Percentiles rank a stretch among this genome's conserved stretches.
phyloP scores from a whole-genome alignment of 2,797 vertebrate species.

The Silurus aristotelis region DNA sequence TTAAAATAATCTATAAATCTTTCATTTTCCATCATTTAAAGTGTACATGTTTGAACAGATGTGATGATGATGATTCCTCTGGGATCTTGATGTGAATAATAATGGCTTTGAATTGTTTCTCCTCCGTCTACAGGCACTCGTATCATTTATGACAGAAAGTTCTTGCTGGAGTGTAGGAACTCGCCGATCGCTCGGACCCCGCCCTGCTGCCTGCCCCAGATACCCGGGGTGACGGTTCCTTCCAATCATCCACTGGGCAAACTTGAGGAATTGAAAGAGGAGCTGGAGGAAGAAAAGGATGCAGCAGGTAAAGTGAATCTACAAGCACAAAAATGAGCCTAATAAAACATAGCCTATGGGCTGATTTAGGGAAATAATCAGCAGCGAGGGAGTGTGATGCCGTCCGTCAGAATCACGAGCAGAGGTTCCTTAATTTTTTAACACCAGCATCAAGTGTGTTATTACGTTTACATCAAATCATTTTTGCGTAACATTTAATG shows the following conservation, averaged over 20 bases:
- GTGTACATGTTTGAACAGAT: too few species aligned
- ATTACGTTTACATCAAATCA: not conserved
- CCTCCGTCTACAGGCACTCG: slow-evolving; percentile 78
- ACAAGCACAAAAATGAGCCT: not conserved
- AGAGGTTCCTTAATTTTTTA: not conserved
- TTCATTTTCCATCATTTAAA: too few species aligned
- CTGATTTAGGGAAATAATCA: not conserved
- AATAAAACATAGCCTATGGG: not conserved
- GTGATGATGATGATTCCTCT: not conserved
- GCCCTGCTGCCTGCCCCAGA: slow-evolving; percentile 89
- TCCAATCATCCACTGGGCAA: slow-evolving; percentile 79
- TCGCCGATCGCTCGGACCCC: slow-evolving; percentile 85
- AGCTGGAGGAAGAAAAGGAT: slow-evolving; percentile 82
- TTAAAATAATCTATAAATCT: too few species aligned
- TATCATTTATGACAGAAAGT: slow-evolving; percentile 93
- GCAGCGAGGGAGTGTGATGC: not conserved
- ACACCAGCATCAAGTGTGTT: not conserved
- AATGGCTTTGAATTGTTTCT: not conserved
- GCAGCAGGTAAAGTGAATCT: slow-evolving; percentile 76
- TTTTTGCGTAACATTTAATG: not conserved
- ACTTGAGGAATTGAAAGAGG: slow-evolving; percentile 89
- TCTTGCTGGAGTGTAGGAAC: slow-evolving; percentile 90
- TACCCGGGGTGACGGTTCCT: slow-evolving; percentile 84
- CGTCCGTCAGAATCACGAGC: not conserved
- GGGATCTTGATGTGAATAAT: not conserved